phyloP scores from a whole-genome alignment of 1,140 invertebrate genomes.

The Tetramorium alpestre region DNA sequence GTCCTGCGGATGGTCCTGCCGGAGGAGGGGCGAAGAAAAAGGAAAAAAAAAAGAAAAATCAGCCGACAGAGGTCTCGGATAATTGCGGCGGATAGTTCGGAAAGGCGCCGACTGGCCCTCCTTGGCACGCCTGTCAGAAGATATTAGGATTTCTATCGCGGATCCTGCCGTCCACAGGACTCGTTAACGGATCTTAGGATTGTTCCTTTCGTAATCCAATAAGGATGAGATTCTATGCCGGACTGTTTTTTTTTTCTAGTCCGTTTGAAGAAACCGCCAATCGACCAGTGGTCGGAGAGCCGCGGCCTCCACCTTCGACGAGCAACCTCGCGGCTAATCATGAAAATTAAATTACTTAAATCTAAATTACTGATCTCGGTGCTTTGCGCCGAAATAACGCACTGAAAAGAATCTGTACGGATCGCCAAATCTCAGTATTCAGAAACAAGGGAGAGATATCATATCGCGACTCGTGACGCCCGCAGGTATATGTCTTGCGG shows the following conservation, averaged over 20 bases:
- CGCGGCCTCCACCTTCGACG: background rate
- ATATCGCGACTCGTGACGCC: constrained; percentile 50
- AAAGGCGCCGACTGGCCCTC: constrained; percentile 78
- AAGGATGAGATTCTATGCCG: constrained; percentile 75
- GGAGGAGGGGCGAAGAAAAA: constrained; percentile 34
- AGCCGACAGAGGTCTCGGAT: constrained; percentile 77
- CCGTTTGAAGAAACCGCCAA: constrained; percentile 27
- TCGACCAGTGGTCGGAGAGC: background rate
- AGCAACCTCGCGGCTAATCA: background rate
- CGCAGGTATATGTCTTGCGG: constrained; percentile 58
- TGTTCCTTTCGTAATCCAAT: constrained; percentile 81
- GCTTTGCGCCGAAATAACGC: background rate
- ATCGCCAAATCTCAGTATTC: background rate
- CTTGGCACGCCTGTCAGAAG: constrained; percentile 78
- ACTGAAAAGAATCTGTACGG: background rate
- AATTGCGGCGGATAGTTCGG: constrained; percentile 81
- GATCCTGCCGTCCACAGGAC: constrained; percentile 67
- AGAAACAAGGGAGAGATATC: constrained; percentile 21
- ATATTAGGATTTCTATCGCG: constrained; percentile 81
- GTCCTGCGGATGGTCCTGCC: constrained; percentile 61
- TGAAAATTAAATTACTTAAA: background rate
- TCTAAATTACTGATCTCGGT: background rate
- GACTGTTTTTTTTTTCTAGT: constrained; percentile 17
- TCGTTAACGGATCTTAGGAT: constrained; percentile 79
- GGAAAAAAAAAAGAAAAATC: constrained; percentile 73